phyloP scores from a whole-genome alignment of 2,888 invertebrate genomes.

The Antheraea yamamai region DNA sequence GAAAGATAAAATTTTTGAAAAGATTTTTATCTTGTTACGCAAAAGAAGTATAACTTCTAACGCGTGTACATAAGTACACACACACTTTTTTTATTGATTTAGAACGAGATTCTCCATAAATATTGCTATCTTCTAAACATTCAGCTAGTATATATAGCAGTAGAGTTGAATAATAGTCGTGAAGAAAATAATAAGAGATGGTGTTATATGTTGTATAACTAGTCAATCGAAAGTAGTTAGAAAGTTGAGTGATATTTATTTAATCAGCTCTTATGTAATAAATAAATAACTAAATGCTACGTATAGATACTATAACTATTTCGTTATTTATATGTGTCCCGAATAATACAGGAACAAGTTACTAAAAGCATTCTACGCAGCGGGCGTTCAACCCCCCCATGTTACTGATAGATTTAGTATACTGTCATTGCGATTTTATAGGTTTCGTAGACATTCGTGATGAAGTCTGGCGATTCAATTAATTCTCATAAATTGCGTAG shows the following conservation, averaged over 20 bases:
- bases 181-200: neutral
- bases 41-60: no score
- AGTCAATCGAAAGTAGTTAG: neutral
- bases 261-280: neutral
- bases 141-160: no score
- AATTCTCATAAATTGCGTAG: conserved; percentile 12
- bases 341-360: conserved; percentile 15
- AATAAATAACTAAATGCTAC: neutral
- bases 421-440: conserved; percentile 21
- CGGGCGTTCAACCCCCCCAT: conserved; percentile 17
- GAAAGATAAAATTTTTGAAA: no score
- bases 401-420: conserved; percentile 18
- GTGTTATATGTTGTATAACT: no score
- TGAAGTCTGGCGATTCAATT: conserved; percentile 21
- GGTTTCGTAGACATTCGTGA: conserved; percentile 17
- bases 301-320: neutral
- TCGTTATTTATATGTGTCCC: conserved; percentile 11
- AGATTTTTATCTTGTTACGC: no score
- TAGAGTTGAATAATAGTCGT: neutral
- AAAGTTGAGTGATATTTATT: neutral
- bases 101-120: no score
- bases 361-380: conserved; percentile 14
- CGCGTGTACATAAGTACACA: no score
- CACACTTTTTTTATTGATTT: no score
- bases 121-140: no score